phyloP scores from a whole-genome alignment of 2,888 invertebrate genomes.

The Sarcophaga carnaria region DNA sequence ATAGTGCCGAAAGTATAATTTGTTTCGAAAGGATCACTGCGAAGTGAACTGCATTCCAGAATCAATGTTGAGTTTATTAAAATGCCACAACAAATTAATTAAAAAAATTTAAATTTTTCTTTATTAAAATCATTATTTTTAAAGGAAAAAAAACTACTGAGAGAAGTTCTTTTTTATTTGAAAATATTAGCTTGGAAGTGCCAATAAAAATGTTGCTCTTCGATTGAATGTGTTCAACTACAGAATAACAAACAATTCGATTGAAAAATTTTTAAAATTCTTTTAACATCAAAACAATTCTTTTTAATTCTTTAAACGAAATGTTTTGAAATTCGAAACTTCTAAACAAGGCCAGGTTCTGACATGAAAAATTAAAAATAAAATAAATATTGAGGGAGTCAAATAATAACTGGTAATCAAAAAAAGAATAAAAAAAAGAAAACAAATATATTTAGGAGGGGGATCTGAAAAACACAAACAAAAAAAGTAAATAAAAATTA shows the following conservation, averaged over 20 bases:
- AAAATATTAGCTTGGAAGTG: too few species aligned
- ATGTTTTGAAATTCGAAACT: conserved; percentile 60
- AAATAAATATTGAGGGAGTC: conserved; percentile 39
- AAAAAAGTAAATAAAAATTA: background rate
- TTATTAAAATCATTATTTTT: too few species aligned
- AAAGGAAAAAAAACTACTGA: too few species aligned
- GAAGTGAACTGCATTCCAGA: too few species aligned
- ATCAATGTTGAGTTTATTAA: too few species aligned
- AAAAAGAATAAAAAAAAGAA: conserved; percentile 11
- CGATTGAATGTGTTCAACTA: too few species aligned
- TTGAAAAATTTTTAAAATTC: background rate
- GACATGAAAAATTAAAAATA: background rate
- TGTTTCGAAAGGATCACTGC: too few species aligned
- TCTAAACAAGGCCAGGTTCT: conserved; percentile 46
- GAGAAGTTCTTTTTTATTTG: too few species aligned
- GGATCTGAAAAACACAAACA: conserved; percentile 8
- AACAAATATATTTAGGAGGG: conserved; percentile 5
- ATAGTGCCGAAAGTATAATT: too few species aligned
- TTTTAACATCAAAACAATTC: background rate
- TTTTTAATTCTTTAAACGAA: conserved; percentile 16
- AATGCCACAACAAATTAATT: too few species aligned
- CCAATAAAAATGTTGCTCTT: too few species aligned
- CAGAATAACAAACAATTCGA: background rate
- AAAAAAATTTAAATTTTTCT: too few species aligned
- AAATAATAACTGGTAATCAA: conserved; percentile 13